A percentile compares a stretch with the other conserved stretches of the same genome.
Evolutionary conservation across 37 sponge, comb jelly and placozoan genomes (phyloP).

Genomic region (Axinella damicornis): DNA sequence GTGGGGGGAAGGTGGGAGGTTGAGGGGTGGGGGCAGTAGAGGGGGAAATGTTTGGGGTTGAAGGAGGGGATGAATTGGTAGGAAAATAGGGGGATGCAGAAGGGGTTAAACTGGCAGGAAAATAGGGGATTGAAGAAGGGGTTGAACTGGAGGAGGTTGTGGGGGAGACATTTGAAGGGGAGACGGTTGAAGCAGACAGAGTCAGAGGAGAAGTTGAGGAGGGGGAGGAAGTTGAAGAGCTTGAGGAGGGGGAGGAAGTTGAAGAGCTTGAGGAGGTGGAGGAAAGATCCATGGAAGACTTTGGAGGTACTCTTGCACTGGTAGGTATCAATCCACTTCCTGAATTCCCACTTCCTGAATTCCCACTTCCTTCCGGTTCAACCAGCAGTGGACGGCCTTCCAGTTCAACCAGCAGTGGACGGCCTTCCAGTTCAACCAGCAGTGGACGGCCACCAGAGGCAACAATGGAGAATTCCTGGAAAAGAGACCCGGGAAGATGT

Average conservation of each 20-base stretch:
- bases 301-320: no score
- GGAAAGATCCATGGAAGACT: no score
- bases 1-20: slow-evolving; percentile 3
- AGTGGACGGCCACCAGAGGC: no score
- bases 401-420: no score
- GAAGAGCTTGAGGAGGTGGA: background rate
- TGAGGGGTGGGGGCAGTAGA: slow-evolving; percentile 2
- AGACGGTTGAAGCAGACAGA: background rate
- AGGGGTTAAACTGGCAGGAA: background rate
- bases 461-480: no score
- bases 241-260: background rate
- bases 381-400: no score
- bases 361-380: background rate
- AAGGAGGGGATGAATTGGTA: background rate
- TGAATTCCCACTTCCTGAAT: no score
- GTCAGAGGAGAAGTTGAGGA: background rate
- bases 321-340: no score
- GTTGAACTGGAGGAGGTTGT: background rate
- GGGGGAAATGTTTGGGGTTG: slow-evolving; percentile 16
- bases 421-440: no score
- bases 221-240: no score
- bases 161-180: no score
- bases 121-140: background rate
- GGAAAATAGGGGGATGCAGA: background rate
- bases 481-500: no score